Conservation (phyloP, 2,797 vertebrate species). For the Alfaro cultratus region DNA sequence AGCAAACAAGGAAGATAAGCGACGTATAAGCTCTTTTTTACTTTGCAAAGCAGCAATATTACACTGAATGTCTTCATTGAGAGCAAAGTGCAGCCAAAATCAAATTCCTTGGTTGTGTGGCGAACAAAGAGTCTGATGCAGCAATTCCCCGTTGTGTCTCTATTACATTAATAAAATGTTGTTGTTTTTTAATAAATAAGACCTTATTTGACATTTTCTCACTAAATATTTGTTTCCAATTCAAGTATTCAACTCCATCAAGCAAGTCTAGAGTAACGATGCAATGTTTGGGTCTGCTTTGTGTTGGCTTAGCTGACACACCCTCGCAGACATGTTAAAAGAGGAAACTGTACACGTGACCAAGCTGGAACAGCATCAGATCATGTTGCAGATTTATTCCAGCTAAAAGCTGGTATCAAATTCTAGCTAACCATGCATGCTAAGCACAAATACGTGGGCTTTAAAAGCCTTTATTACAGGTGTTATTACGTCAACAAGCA, state of each 20-base stretch:
- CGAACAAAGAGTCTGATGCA: neutral
- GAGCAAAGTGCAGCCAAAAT: neutral
- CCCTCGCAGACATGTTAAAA: neutral
- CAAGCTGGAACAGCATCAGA: neutral
- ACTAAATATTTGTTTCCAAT: neutral
- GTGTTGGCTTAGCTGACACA: neutral
- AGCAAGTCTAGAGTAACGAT: neutral
- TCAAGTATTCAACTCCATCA: neutral
- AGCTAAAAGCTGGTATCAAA: neutral
- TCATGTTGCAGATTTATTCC: neutral
- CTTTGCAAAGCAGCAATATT: neutral
- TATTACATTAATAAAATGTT: neutral
- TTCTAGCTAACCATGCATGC: neutral
- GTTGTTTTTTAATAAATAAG: neutral
- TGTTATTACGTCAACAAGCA: neutral
- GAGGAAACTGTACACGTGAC: neutral
- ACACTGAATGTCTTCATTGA: constrained; percentile 5
- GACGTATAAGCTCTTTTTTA: neutral
- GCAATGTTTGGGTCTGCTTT: neutral
- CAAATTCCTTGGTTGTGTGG: neutral
- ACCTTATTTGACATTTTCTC: neutral
- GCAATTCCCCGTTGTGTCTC: neutral
- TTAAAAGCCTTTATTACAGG: constrained; percentile 6
- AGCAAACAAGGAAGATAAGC: constrained; percentile 3
- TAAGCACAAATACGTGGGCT: neutral